Conservation (phyloP, 2,113 vertebrate genomes). For the Peromyscus polionotus region DNA sequence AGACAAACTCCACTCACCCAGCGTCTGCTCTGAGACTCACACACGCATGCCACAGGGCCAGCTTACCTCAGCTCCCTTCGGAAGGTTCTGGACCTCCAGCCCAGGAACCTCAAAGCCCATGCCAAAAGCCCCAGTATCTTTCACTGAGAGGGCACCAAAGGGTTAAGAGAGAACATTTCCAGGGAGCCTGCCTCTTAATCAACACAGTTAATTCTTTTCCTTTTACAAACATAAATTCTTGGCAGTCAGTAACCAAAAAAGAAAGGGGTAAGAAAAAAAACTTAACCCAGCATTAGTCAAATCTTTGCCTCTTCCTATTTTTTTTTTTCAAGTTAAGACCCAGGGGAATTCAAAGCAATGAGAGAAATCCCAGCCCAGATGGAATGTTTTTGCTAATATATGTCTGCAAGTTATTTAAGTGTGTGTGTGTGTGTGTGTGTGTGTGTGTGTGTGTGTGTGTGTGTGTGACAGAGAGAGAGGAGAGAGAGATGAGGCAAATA, state of each 20-base stretch:
- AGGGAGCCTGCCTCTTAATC: constrained; percentile 85
- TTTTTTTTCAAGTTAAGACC: constrained; percentile 78
- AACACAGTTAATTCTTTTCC: constrained; percentile 85
- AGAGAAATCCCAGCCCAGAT: constrained; percentile 84
- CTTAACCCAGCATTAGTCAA: constrained; percentile 83
- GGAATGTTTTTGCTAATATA: constrained; percentile 85
- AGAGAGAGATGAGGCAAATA: neutral
- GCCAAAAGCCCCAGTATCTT: neutral
- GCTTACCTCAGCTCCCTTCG: neutral
- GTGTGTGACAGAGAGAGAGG: neutral
- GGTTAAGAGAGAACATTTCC: constrained; percentile 81
- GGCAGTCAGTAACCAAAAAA: constrained; percentile 83
- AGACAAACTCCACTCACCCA: neutral
- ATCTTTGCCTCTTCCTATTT: constrained; percentile 81
- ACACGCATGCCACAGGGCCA: neutral
- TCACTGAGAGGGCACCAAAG: constrained; percentile 67
- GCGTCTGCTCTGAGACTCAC: constrained; percentile 1
- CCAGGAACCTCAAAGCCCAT: neutral
- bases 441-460: neutral
- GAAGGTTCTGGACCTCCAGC: constrained; percentile 46
- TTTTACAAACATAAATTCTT: constrained; percentile 85
- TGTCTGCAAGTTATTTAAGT: constrained; percentile 85
- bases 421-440: constrained; percentile 67
- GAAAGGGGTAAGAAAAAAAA: constrained; percentile 77
- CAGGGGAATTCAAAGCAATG: constrained; percentile 83